These are phyloP conservation scores for Drosophila carrolli DNA, from an alignment of 1,140 invertebrate genomes.

Conservation along the genomic window DNA sequence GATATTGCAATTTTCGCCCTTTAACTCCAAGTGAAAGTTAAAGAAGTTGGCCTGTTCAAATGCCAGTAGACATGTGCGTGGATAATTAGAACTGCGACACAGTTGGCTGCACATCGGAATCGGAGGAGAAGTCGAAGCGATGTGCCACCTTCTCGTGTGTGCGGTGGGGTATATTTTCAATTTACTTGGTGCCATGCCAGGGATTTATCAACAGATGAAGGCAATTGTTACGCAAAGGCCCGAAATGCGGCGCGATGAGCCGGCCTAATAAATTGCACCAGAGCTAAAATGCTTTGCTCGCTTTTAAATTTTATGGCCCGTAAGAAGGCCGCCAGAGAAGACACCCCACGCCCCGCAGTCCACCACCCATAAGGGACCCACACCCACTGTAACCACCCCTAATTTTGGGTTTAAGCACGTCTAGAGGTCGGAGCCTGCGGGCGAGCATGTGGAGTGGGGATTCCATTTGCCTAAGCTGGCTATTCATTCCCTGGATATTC, in stretches of 20 bases:
- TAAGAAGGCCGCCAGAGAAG: constrained; percentile 59
- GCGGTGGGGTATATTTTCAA: constrained; percentile 69
- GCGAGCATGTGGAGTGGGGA: constrained; percentile 46
- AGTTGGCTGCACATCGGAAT: constrained; percentile 68
- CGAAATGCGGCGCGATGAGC: constrained; percentile 69
- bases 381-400: constrained; percentile 60
- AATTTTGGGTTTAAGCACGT: constrained; percentile 75
- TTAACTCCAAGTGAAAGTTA: background rate
- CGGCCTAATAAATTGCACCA: constrained; percentile 81
- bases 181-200: constrained; percentile 80
- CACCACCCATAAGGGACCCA: background rate
- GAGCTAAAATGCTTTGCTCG: constrained; percentile 82
- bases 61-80: constrained; percentile 75
- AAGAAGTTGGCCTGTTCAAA: constrained; percentile 24
- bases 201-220: constrained; percentile 83
- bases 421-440: constrained; percentile 43
- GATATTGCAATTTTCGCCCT: background rate
- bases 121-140: constrained; percentile 17
- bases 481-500: constrained; percentile 78
- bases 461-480: constrained; percentile 76
- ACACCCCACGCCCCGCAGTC: background rate
- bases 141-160: constrained; percentile 31
- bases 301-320: constrained; percentile 82
- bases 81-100: constrained; percentile 80
- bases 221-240: constrained; percentile 77